Evolutionary conservation across 2,888 invertebrate genomes (phyloP), one percentile per base, ranked within the genome.

Genomic region (Pimpla rufipes): DNA sequence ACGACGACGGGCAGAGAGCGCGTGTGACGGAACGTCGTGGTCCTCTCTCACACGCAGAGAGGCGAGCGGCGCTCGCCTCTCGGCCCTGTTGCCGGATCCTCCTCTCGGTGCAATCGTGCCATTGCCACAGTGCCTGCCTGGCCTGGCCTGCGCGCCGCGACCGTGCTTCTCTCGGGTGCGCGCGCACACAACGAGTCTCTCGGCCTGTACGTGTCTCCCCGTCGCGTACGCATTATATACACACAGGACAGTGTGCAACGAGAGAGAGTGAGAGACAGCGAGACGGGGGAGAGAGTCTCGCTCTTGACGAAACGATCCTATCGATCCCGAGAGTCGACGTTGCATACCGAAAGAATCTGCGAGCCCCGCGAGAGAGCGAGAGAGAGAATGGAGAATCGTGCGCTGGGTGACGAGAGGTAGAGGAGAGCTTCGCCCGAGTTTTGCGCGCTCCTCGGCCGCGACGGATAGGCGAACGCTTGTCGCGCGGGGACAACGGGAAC

Each of bases 1-100:
- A 13, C 23, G 55, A 35, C 10, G 29, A 35, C n/a, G 55, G 82
- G 66, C 62, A 74, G 79, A 79, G 84, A 77, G 79, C 81, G 79
- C 78, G 89, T 89, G 88, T 88, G 90, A 91, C 90, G 90, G 89
- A 88, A 90, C 89, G 89, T 90, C 89, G 89, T 88, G 81, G 83
- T 37, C 37, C 18, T 37, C 18, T 62, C 87, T 84, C 83, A 66
- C 81, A 35, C 74, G 74, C 47, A 90, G 88, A 87, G 90, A 29
- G 29, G n/a, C n/a, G n/a, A 2, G 29, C 29, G 29, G 29, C 29
- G 29, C 29, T 2, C 29, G 29, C 29, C 3, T 29, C 86, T 87
- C 47, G 76, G 57, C 91, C 83, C 82, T 85, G 91, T 91, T 91
- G 91, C 87, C 91, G 84, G 81, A 86, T 89, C 62, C 35, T 47